phyloP scores from a whole-genome alignment of 2,113 vertebrate species.

The Aldabrachelys gigantea region DNA sequence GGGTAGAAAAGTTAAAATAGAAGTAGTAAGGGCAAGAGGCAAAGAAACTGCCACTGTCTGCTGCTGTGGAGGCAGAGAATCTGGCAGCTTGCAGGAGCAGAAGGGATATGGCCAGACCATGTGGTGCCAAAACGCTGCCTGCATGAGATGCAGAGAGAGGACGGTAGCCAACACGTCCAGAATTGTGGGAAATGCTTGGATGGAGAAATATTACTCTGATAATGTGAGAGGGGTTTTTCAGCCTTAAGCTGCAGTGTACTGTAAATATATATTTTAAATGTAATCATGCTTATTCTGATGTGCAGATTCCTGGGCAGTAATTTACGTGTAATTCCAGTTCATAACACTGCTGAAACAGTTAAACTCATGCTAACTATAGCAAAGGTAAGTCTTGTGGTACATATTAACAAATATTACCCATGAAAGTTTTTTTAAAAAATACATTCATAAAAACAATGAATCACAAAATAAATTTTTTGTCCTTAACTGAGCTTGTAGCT shows the following conservation, averaged over 20 bases:
- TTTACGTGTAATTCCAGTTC: constrained; percentile 88
- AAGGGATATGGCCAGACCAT: background rate
- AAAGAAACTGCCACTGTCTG: background rate
- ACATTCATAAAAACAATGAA: background rate
- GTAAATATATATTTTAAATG: background rate
- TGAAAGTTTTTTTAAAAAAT: background rate
- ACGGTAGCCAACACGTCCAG: background rate
- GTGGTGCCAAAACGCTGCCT: background rate
- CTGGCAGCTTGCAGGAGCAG: background rate
- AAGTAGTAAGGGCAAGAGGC: background rate
- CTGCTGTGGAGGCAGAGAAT: background rate
- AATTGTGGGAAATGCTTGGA: background rate
- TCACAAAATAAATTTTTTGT: background rate
- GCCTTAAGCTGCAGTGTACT: background rate
- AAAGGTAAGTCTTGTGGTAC: constrained; percentile 81
- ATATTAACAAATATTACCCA: background rate
- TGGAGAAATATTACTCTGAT: background rate
- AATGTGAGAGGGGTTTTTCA: background rate
- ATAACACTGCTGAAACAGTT: constrained; percentile 83
- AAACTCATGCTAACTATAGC: constrained; percentile 90
- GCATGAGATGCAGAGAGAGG: background rate
- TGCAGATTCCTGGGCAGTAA: constrained; percentile 90
- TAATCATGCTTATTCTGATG: constrained; percentile 47
- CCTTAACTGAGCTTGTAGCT: background rate
- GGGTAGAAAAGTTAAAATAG: background rate